Conservation (phyloP, 2,113 vertebrate species). For the Erythrolamprus reginae region DNA sequence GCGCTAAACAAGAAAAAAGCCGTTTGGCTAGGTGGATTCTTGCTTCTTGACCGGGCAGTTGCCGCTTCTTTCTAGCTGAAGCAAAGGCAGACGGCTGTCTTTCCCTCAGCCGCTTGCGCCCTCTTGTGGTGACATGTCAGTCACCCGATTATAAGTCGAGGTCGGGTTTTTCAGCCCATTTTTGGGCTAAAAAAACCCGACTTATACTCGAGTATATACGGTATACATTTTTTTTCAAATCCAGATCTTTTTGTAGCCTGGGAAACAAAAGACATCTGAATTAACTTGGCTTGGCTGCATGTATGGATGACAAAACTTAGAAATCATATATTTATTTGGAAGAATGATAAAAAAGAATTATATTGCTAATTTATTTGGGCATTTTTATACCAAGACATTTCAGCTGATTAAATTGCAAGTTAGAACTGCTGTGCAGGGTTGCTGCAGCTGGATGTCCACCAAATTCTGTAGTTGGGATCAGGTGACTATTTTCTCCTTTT, state of each 20-base stretch:
- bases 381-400: neutral
- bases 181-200: no score
- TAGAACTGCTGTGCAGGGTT: neutral
- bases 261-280: neutral
- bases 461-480: neutral
- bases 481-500: neutral
- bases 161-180: no score
- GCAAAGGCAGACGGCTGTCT: no score
- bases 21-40: no score
- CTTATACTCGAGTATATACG: no score
- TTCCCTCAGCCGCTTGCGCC: no score
- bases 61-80: no score
- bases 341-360: neutral
- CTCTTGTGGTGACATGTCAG: no score
- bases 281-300: neutral
- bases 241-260: neutral
- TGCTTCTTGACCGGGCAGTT: no score
- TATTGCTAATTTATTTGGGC: neutral
- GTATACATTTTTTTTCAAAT: conserved; percentile 11
- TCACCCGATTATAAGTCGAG: no score
- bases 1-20: no score
- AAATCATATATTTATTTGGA: conserved; percentile 1
- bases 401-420: neutral
- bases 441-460: neutral
- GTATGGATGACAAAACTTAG: neutral